Evolutionary conservation across 2,888 invertebrate species (phyloP), one percentile per base, ranked within the genome.

Genomic region (Chorisops tibialis): DNA sequence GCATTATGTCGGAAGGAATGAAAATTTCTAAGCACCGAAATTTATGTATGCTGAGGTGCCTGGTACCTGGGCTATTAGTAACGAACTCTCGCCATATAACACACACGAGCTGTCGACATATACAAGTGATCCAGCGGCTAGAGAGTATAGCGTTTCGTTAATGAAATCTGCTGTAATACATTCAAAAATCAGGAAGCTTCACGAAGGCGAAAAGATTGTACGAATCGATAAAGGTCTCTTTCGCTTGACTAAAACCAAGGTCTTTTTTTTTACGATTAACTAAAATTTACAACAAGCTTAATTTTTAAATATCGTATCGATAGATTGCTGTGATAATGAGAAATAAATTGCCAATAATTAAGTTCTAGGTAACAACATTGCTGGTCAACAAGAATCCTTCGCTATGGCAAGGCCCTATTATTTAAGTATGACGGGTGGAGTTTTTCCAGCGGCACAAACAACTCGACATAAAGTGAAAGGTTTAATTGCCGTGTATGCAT

Each of bases 281-380:
- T 54, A 54, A 41, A 54, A 39, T 1, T 22, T 21, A 47, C n/a
- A 4, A 12, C 41, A 41, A 19, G 41, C 41, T 39, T 41, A 54
- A 41, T 41, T 41, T 54, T 24, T n/a, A 12, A 38, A 38, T 30
- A 19, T 51, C 37, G 11, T 18, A 38, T 37, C 45, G 14, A 51
- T 51, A 45, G 43, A 62, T 41, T 37, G 39, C 59, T 48, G 51
- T 56, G 63, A 59, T 63, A 63, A 63, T 63, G 63, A 48, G 48
- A 63, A 59, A 63, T 63, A 63, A 63, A 63, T 63, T 59, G 48
- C 52, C 39, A 47, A 59, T 63, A 63, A 63, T 63, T 63, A 59
- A n/a, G 19, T 18, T 21, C 38, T 21, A 21, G 37, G 37, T 37
- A 19, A 38, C 51, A 38, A 11, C 3, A 18, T 51, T 3, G 48